Evolutionary conservation across 2,888 invertebrate species (phyloP), one percentile per base, ranked within the genome.

Genomic region (Leucophora obtusa): DNA sequence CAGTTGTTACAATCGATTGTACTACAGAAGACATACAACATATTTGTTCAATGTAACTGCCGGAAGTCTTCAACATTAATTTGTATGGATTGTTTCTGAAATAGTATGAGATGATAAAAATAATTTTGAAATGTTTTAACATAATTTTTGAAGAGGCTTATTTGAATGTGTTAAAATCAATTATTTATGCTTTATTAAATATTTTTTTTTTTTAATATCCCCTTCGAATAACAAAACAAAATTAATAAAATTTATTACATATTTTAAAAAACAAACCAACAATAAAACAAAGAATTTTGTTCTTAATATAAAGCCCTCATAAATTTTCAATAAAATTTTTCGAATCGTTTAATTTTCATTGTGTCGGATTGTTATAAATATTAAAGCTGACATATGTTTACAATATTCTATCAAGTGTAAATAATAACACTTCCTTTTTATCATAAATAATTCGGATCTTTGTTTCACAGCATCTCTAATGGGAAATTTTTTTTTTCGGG

Each of bases 141-240:
- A 28, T 3, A 3, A 28, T 6, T 28, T 28, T 28, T 28, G 28
- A 28, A 6, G 28, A 28, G 38, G 1, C 14, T 38, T 38, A 11
- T 35, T 2, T n/a, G 1, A 35, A 35, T 38, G 43, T 69, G 59
- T 54, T 66, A 60, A 35, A 65, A 74, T 53, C 65, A 54, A 74
- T 79, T 79, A 74, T 74, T 74, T 59, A 79, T 65, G 74, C 79
- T 79, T 79, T 24, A 79, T 79, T 74, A 60, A 74, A 70, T 62
- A 35, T 28, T 6, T 28, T 1, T 4, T 3, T 28, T 28, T 7
- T 28, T 28, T 6, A 28, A 28, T 28, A 28, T 28, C 47, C 38
- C 38, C 38, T 38, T 38, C 28, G 3, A 6, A 28, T 28, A 3
- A 28, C 28, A 21, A 3, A 21, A 21, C 6, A 28, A 28, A 28